phyloP scores from a whole-genome alignment of 2,888 invertebrate genomes.

The Tyria jacobaeae region DNA sequence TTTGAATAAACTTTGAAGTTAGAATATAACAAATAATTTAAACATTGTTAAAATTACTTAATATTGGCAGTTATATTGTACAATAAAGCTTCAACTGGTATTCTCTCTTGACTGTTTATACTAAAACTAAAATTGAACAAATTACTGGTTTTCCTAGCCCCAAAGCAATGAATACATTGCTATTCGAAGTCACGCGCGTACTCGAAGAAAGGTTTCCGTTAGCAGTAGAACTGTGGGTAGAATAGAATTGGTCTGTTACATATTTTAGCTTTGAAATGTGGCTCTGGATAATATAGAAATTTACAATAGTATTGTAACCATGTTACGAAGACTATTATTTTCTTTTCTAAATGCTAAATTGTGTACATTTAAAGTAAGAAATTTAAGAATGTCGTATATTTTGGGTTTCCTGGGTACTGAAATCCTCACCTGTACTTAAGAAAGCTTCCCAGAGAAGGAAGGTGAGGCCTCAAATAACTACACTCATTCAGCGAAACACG shows the following conservation, averaged over 20 bases:
- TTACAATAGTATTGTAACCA: conserved; percentile 27
- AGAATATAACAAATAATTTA: not conserved
- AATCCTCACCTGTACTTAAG: too few relatives aligned
- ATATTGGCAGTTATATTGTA: not conserved
- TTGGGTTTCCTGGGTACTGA: not conserved
- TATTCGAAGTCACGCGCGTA: conserved; percentile 51
- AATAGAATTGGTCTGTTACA: conserved; percentile 50
- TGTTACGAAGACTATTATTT: conserved; percentile 15
- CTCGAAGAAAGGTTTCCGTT: conserved; percentile 52
- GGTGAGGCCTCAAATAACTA: too few relatives aligned
- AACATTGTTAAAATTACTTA: not conserved
- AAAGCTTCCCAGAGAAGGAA: too few relatives aligned
- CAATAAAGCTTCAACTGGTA: not conserved
- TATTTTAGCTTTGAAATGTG: conserved; percentile 43
- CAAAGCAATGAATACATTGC: conserved; percentile 40
- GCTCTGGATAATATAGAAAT: conserved; percentile 25
- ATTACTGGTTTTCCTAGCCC: conserved; percentile 42
- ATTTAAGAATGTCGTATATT: not conserved
- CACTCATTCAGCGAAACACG: too few relatives aligned
- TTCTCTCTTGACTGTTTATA: conserved; percentile 27
- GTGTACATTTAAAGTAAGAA: too few relatives aligned
- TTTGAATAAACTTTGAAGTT: too few relatives aligned
- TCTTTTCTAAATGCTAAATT: conserved; percentile 2
- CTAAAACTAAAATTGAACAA: conserved; percentile 19
- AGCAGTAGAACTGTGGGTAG: conserved; percentile 40